A percentile compares a stretch with the other conserved stretches of the same genome.
Conservation (phyloP, 2,797 vertebrate genomes). For the Myotis pilosus region DNA sequence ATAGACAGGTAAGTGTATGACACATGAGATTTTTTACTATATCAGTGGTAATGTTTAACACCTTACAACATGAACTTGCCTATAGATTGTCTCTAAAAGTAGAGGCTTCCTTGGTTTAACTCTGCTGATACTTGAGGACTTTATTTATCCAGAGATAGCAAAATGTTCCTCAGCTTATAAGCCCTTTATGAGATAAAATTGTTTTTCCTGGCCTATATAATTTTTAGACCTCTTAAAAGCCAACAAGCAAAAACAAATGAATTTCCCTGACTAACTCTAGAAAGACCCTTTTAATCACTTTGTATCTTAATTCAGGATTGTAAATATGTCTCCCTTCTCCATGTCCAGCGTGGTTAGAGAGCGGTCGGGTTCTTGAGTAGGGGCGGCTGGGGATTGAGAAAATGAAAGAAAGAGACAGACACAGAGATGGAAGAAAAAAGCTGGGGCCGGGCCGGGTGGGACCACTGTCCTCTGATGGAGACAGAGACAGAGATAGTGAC, state of each 20-base stretch:
- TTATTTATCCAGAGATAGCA: constrained; percentile 24
- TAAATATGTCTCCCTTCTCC: no score
- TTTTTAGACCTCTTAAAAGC: constrained; percentile 21
- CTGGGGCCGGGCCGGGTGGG: no score
- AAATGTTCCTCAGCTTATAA: constrained; percentile 20
- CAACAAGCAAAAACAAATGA: background rate
- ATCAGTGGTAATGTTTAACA: constrained; percentile 45
- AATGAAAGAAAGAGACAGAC: no score
- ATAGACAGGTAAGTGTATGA: constrained; percentile 6
- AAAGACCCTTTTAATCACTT: background rate
- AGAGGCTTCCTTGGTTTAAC: background rate
- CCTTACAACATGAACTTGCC: background rate
- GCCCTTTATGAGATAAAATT: background rate
- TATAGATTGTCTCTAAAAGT: background rate
- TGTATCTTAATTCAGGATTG: background rate
- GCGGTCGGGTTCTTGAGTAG: no score
- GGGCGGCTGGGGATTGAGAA: no score
- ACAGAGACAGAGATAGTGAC: no score
- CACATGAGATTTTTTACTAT: constrained; percentile 35
- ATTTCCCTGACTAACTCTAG: constrained; percentile 7
- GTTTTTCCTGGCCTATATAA: background rate
- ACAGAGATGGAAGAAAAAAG: no score
- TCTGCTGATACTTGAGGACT: background rate
- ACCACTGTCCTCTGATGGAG: no score
- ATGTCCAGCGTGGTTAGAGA: no score